These are phyloP conservation scores for Reticulitermes lucifugus DNA, from an alignment of 2,888 invertebrate genomes.

Conservation along the genomic window DNA sequence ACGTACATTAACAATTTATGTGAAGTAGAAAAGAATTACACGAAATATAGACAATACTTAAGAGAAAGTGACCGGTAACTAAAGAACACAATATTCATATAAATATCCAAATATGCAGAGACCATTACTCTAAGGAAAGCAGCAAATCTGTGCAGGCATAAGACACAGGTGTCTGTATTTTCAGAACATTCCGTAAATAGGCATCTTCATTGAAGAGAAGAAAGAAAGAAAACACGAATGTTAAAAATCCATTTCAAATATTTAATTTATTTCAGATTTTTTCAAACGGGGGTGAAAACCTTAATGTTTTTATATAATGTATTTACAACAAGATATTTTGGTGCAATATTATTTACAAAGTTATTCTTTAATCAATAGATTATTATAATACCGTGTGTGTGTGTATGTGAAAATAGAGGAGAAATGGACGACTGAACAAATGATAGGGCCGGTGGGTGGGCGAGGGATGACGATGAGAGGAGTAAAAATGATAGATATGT, in stretches of 20 bases:
- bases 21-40: too few relatives aligned
- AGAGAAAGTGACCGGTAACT: too few relatives aligned
- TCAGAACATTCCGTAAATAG: neutral
- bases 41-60: too few relatives aligned
- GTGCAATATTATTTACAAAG: conserved; percentile 53
- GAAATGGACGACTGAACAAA: conserved; percentile 8
- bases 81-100: too few relatives aligned
- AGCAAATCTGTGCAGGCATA: conserved; percentile 2
- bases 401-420: conserved; percentile 4
- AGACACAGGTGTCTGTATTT: neutral
- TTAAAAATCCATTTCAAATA: conserved; percentile 50
- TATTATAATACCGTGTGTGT: conserved; percentile 31
- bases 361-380: conserved; percentile 40
- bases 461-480: conserved; percentile 16
- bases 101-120: too few relatives aligned
- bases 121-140: neutral
- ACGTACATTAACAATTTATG: too few relatives aligned
- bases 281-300: conserved; percentile 54
- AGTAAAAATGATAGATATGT: conserved; percentile 30
- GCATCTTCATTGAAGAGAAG: neutral
- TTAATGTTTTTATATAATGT: conserved; percentile 47
- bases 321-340: conserved; percentile 52
- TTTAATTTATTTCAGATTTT: conserved; percentile 53
- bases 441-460: conserved; percentile 3
- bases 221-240: conserved; percentile 19